Evolutionary conservation across 1,140 invertebrate species (phyloP).

Genomic region (Polypedilum vanderplanki): DNA sequence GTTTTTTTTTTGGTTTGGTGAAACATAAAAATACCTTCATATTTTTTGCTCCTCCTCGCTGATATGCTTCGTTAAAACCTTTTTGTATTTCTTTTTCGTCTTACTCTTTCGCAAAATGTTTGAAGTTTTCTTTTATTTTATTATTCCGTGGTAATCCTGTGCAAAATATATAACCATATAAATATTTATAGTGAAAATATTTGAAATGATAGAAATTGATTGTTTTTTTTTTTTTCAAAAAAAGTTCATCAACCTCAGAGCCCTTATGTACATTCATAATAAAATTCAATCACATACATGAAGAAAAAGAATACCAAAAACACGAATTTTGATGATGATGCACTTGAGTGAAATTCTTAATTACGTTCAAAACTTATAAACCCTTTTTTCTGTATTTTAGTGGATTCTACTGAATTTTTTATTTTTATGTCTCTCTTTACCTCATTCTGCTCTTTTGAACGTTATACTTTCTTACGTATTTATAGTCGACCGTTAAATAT

Average conservation of each 20-base stretch:
- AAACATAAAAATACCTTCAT: conserved; percentile 14
- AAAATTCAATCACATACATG: neutral
- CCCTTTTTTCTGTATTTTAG: neutral
- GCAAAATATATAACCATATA: neutral
- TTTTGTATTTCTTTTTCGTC: neutral
- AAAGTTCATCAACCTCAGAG: neutral
- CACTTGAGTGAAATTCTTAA: neutral
- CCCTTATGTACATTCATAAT: neutral
- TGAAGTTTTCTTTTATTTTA: neutral
- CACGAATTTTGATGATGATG: neutral
- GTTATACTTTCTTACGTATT: neutral
- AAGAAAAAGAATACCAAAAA: neutral
- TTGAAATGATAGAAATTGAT: neutral
- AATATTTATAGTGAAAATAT: neutral
- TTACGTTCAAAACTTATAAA: neutral
- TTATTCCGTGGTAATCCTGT: neutral
- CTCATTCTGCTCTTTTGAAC: neutral
- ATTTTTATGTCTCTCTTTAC: neutral
- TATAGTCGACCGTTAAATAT: neutral
- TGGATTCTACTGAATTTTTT: conserved; percentile 9
- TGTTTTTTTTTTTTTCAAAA: neutral
- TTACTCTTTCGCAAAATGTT: neutral
- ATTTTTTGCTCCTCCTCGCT: neutral
- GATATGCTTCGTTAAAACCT: neutral
- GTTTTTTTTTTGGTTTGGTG: neutral